Evolutionary conservation across 2,888 invertebrate species (phyloP), one percentile per base, ranked within the genome.

Genomic region (Campopleginae sp.): DNA sequence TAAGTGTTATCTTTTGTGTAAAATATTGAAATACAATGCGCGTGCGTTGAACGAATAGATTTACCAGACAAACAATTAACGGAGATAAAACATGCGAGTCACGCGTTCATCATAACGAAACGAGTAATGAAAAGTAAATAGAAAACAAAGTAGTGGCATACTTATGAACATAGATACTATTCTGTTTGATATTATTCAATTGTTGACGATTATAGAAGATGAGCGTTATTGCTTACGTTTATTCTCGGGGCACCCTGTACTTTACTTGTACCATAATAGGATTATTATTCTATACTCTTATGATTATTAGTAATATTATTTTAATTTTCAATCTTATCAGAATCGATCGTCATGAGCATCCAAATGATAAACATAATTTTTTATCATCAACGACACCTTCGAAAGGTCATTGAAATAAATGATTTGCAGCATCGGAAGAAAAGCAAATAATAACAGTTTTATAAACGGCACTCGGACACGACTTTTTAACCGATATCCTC

Each of bases 141-240:
- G 38, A 70, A 79, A 74, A 58, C 58, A 75, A 70, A 81, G 66
- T 82, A 76, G 70, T 74, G 71, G 48, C 44, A 61, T 78, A 82
- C 74, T 82, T 85, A 91, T 89, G 87, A 86, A 84, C 87, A 87
- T 86, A 87, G 82, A 87, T 88, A 88, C 58, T 92, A 92, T 93
- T 93, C 92, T 92, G 93, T 93, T 93, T 92, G 91, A 93, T 93
- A 93, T 93, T 93, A 93, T 93, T 91, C 89, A 89, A 92, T 92
- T 93, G 93, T 93, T 93, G 90, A 93, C 63, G 80, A 81, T 85
- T 78, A 76, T 84, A 74, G 61, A 77, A 78, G 42, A 78, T 51
- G 68, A 77, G 90, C 92, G 89, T 93, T 93, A 92, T 93, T 93
- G 93, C 92, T 93, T 93, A 92, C 91, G 92, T 92, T 93, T 90